Evolutionary conservation across 2,797 vertebrate genomes (phyloP).

Genomic region (Peromyscus aztecus): DNA sequence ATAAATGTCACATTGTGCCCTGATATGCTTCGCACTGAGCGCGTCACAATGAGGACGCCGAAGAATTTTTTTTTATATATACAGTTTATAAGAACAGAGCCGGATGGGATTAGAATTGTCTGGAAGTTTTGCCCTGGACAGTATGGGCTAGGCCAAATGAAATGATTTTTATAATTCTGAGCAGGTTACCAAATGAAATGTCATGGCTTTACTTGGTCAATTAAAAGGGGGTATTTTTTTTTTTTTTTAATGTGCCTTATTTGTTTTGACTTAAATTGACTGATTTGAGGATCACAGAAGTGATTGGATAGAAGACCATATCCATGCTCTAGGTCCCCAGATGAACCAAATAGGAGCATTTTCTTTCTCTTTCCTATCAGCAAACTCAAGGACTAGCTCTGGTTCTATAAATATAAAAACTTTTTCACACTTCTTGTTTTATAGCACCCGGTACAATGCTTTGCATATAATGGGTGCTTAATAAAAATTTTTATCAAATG

Average conservation of each 20-base stretch:
- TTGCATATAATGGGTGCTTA: conserved; percentile 68
- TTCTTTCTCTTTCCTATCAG: conserved; percentile 62
- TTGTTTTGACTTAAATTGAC: conserved; percentile 77
- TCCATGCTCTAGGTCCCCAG: conserved; percentile 40
- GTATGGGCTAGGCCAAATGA: conserved; percentile 79
- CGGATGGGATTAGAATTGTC: conserved; percentile 84
- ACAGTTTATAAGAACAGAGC: conserved; percentile 91
- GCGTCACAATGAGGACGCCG: conserved; percentile 90
- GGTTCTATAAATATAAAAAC: conserved; percentile 49
- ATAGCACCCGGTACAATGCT: conserved; percentile 55
- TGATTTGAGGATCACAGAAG: conserved; percentile 63
- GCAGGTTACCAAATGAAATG: conserved; percentile 89
- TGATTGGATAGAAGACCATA: conserved; percentile 23
- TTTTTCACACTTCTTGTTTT: conserved; percentile 62
- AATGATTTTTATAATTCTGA: conserved; percentile 90
- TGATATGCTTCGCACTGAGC: conserved; percentile 91
- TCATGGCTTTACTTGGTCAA: conserved; percentile 89
- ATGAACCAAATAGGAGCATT: background rate
- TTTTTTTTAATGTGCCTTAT: conserved; percentile 81
- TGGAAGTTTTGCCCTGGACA: conserved; percentile 75
- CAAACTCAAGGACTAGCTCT: conserved; percentile 56
- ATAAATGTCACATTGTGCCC: conserved; percentile 87
- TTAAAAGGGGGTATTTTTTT: conserved; percentile 86
- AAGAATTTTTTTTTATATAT: conserved; percentile 88
- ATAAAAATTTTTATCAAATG: conserved; percentile 73